Evolutionary conservation across 2,113 vertebrate genomes (phyloP).

Genomic region (Cygnus atratus): DNA sequence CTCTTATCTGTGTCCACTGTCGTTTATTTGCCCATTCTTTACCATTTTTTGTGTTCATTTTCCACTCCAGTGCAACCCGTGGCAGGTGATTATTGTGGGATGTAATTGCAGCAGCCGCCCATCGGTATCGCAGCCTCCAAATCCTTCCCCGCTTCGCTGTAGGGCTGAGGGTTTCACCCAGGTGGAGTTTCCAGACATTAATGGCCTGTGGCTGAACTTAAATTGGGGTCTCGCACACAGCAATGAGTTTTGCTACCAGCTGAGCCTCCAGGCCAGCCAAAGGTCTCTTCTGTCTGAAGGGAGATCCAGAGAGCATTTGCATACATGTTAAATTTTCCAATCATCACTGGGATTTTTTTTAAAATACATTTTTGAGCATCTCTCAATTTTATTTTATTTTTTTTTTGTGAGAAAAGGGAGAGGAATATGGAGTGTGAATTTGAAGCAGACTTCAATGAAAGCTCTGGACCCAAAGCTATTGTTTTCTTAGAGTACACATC

Average conservation of each 20-base stretch:
- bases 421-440: slow-evolving; percentile 33
- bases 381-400: neutral
- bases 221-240: neutral
- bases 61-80: neutral
- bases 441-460: slow-evolving; percentile 59
- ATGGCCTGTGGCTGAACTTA: slow-evolving; percentile 41
- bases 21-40: neutral
- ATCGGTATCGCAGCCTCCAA: neutral
- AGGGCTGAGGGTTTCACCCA: neutral
- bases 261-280: slow-evolving; percentile 66
- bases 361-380: slow-evolving; percentile 19
- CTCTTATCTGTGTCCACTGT: neutral
- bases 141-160: neutral
- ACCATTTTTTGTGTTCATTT: neutral
- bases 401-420: slow-evolving; percentile 10
- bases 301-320: neutral
- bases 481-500: slow-evolving; percentile 66
- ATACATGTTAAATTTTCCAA: slow-evolving; percentile 21
- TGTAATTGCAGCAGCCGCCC: neutral
- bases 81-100: neutral
- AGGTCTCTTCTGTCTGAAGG: slow-evolving; percentile 26
- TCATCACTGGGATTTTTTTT: neutral
- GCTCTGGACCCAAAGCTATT: slow-evolving; percentile 26
- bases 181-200: neutral
- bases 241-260: slow-evolving; percentile 52